phyloP scores from a whole-genome alignment of 2,888 invertebrate species.

The Latheticus oryzae region DNA sequence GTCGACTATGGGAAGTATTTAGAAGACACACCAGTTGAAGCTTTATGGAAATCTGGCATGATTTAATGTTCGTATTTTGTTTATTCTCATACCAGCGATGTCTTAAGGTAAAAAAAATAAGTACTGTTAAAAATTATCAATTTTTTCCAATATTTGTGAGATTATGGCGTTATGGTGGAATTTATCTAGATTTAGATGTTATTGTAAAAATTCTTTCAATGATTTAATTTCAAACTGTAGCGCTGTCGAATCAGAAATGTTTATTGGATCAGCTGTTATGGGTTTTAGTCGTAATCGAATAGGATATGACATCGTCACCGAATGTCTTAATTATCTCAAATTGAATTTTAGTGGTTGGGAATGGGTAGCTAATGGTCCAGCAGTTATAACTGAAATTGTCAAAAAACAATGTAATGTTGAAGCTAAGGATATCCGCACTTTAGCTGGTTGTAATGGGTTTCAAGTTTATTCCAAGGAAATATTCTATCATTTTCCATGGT shows the following conservation, averaged over 20 bases:
- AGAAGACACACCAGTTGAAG: slow-evolving; percentile 70
- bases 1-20: slow-evolving; percentile 68
- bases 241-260: slow-evolving; percentile 70
- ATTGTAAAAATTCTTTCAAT: slow-evolving; percentile 73
- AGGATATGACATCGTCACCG: slow-evolving; percentile 71
- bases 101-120: slow-evolving; percentile 67
- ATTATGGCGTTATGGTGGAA: slow-evolving; percentile 81
- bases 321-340: slow-evolving; percentile 70
- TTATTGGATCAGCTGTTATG: slow-evolving; percentile 76
- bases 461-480: slow-evolving; percentile 72
- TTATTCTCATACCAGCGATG: slow-evolving; percentile 73
- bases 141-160: slow-evolving; percentile 71
- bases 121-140: no score
- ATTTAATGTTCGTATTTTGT: slow-evolving; percentile 70
- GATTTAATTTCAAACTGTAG: slow-evolving; percentile 71
- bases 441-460: slow-evolving; percentile 71
- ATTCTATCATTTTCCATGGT: slow-evolving; percentile 77
- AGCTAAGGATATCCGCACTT: slow-evolving; percentile 68
- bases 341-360: slow-evolving; percentile 68
- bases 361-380: slow-evolving; percentile 75
- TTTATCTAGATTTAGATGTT: slow-evolving; percentile 81
- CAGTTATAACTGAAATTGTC: slow-evolving; percentile 74
- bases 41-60: slow-evolving; percentile 66
- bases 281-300: slow-evolving; percentile 68
- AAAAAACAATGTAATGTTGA: slow-evolving; percentile 69